Base-by-base conservation (phyloP, 2,113 vertebrate species). In the Xenopus laevis region DNA sequence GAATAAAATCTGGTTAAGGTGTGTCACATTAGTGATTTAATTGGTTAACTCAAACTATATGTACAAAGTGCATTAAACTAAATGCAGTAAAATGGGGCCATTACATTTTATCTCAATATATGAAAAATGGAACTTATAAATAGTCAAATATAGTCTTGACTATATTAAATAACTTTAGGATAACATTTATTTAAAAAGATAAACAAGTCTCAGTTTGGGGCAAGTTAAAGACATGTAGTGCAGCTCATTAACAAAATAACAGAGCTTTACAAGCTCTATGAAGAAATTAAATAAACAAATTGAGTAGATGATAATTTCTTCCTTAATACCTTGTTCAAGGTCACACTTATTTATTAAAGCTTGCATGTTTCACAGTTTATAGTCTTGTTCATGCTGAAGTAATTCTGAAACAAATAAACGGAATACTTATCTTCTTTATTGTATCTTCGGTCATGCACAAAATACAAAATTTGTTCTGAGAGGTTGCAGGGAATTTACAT, bases 361-460 rank as follows among this genome's bases (percentile, higher is more conserved):
- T 46, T 66, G 13, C 45, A 60, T n/a, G 45, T 17, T 16, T 61
- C 58, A 27, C 40, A 60, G 20, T 18, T 67, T 59, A 70, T 65
- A 65, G 20, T 58, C 63, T 64, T 53, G 47, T 40, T 72, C 47
- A 64, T 64, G 20, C 21, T 63, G 61, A 71, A 65, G 40, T 71
- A 62, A 65, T 72, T 66, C 59, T 47, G 40, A 47, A 67, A 67
- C 52, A 67, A 74, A 58, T 58, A 65, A 46, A 67, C 7, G n/a
- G 23, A 58, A 52, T 52, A 73, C 60, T 71, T 71, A 61, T 71
- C 30, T 59, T 52, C 30, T 63, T 72, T 72, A 40, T 65, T 66
- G 46, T 55, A 68, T 21, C 33, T 53, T 53, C 50, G 40, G 18
- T 33, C 27, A 58, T 30, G 50, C 27, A 58, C 27, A 57, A n/a